Conservation (phyloP, 2,797 vertebrate genomes). For the Gadopsis bispinosus region DNA sequence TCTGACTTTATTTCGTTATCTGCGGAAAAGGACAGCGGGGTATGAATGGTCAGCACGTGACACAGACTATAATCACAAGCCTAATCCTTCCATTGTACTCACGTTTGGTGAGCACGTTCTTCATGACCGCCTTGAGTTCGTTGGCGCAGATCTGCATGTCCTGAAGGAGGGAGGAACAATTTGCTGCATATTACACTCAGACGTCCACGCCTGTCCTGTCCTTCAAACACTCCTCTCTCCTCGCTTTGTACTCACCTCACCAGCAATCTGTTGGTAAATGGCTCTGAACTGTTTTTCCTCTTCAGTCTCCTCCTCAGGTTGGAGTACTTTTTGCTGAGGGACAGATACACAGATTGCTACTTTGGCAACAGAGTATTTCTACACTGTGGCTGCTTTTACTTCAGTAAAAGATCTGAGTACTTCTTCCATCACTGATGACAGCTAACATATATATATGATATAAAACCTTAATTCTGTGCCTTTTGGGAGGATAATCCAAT, state of each 20-base stretch:
- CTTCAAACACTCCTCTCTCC: background rate
- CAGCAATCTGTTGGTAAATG: slow-evolving; percentile 94
- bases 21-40: slow-evolving; percentile 64
- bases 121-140: slow-evolving; percentile 92
- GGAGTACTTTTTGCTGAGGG: slow-evolving; percentile 76
- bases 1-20: slow-evolving; percentile 90
- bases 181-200: background rate
- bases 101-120: slow-evolving; percentile 92
- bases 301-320: slow-evolving; percentile 83
- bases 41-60: background rate
- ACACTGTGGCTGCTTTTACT: no score
- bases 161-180: slow-evolving; percentile 74
- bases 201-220: background rate
- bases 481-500: no score
- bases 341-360: background rate
- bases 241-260: slow-evolving; percentile 88
- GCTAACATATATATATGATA: no score
- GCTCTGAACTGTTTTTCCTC: slow-evolving; percentile 91
- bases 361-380: no score
- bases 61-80: accelerated
- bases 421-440: no score
- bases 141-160: slow-evolving; percentile 97
- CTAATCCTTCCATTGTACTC: slow-evolving; percentile 65
- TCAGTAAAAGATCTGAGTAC: no score
- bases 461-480: no score